Percentiles rank a stretch among this genome's conserved stretches.
Evolutionary conservation across 2,888 invertebrate genomes (phyloP).

Genomic region (Diaprepes abbreviatus): DNA sequence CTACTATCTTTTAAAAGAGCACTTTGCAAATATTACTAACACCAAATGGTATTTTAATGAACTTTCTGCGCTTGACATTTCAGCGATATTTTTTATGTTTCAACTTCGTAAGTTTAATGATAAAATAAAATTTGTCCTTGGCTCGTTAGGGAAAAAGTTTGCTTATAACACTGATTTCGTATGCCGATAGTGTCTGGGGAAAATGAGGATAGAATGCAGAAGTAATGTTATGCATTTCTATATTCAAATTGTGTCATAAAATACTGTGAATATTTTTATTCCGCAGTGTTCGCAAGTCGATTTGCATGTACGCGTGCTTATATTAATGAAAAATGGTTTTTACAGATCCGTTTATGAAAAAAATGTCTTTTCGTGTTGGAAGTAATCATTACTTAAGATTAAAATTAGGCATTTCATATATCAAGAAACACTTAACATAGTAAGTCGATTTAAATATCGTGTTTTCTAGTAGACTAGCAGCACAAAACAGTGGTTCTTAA

Average conservation of each 20-base stretch:
- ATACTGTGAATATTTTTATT: not conserved
- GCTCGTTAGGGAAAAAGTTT: constrained; percentile 13
- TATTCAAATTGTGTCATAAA: constrained; percentile 1
- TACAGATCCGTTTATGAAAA: no score
- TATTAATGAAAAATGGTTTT: no score
- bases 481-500: no score
- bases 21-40: not conserved
- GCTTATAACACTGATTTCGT: not conserved
- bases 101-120: constrained; percentile 7
- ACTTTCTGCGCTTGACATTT: constrained; percentile 5
- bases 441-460: no score
- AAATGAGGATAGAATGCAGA: not conserved
- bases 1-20: not conserved
- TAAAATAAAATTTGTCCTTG: constrained; percentile 12
- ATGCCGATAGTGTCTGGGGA: not conserved
- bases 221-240: constrained; percentile 11
- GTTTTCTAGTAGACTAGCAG: no score
- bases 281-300: not conserved
- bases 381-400: no score
- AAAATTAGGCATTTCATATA: no score
- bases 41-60: constrained; percentile 15
- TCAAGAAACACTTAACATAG: no score
- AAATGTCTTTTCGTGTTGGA: no score
- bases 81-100: not conserved
- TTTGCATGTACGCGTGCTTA: no score